These are phyloP conservation scores for Rhinophrynus dorsalis DNA, from an alignment of 2,797 vertebrate species.

Conservation along the genomic window DNA sequence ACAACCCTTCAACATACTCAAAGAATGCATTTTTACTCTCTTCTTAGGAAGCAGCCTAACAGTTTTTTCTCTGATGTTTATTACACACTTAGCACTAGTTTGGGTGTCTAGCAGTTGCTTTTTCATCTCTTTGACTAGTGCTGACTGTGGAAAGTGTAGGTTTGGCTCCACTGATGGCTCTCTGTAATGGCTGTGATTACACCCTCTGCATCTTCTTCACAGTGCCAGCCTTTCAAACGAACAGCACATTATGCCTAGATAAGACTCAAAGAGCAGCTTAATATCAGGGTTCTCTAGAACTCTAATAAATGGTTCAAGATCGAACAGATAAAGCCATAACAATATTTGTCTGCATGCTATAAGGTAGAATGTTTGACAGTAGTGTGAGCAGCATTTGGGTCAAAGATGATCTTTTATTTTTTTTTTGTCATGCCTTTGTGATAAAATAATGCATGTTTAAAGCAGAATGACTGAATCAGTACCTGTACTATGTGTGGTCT, in stretches of 20 bases:
- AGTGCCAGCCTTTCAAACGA: constrained; percentile 68
- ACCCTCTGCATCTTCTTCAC: constrained; percentile 71
- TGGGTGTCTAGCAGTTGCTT: constrained; percentile 66
- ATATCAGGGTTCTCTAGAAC: constrained; percentile 70
- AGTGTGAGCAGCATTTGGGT: constrained; percentile 39
- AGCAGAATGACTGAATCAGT: not conserved
- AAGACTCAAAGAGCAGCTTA: constrained; percentile 71
- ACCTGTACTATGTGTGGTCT: not conserved
- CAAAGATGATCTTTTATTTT: constrained; percentile 53
- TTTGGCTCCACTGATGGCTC: constrained; percentile 68
- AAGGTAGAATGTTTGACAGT: constrained; percentile 57
- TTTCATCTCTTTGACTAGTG: constrained; percentile 64
- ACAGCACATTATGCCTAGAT: constrained; percentile 69
- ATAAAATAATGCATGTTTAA: not conserved
- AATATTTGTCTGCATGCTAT: constrained; percentile 56
- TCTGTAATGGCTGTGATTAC: constrained; percentile 77
- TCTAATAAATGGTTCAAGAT: constrained; percentile 69
- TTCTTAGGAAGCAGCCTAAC: constrained; percentile 54
- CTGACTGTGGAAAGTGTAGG: constrained; percentile 70
- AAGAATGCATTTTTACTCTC: constrained; percentile 52
- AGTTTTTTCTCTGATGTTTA: constrained; percentile 59
- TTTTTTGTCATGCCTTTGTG: constrained; percentile 26
- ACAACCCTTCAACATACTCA: constrained; percentile 5
- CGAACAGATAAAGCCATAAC: constrained; percentile 62
- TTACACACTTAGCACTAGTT: constrained; percentile 61